These are phyloP conservation scores for Portevinia maculata DNA, from an alignment of 2,888 invertebrate species.

Conservation along the genomic window DNA sequence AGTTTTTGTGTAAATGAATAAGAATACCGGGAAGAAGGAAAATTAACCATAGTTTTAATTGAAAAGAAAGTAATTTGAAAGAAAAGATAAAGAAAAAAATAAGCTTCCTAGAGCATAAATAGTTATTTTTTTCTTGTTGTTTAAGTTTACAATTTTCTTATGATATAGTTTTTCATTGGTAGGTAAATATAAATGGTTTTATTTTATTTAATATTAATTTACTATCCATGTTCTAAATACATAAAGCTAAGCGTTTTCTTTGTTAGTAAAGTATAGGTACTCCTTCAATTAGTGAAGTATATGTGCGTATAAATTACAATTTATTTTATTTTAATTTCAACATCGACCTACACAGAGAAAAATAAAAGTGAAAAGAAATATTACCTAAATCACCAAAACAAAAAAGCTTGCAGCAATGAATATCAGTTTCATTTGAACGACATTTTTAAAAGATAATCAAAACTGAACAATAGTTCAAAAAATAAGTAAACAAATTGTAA, in stretches of 20 bases:
- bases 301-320: constrained; percentile 58
- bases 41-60: not conserved
- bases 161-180: not conserved
- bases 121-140: not conserved
- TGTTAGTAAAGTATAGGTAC: constrained; percentile 50
- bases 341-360: constrained; percentile 8
- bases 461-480: too few relatives aligned
- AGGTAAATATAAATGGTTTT: constrained; percentile 15
- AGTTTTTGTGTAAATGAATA: not conserved
- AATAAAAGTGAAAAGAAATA: not conserved
- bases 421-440: not conserved
- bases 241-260: constrained; percentile 67
- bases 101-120: constrained; percentile 7
- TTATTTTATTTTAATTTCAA: constrained; percentile 25
- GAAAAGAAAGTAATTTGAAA: not conserved
- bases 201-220: constrained; percentile 8
- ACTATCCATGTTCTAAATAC: constrained; percentile 50
- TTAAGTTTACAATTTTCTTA: constrained; percentile 16
- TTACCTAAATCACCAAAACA: not conserved
- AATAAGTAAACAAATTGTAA: too few relatives aligned
- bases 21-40: not conserved
- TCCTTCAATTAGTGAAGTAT: constrained; percentile 29
- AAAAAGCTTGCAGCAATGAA: constrained; percentile 5
- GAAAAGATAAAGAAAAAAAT: not conserved
- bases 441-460: too few relatives aligned